Evolutionary conservation across 2,113 vertebrate genomes (phyloP).

Genomic region (Perca schrenkii): DNA sequence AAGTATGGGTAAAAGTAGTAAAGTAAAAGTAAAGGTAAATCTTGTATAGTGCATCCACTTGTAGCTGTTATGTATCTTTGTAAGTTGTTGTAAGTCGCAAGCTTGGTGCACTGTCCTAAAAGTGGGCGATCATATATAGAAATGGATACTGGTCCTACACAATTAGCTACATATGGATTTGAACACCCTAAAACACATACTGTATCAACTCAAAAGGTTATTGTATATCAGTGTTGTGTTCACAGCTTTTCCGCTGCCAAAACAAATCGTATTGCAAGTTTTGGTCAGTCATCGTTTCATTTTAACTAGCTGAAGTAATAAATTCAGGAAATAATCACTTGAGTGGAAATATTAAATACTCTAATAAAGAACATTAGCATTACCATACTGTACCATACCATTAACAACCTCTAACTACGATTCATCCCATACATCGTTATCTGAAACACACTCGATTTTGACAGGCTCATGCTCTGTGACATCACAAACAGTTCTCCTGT

Average conservation of each 20-base stretch:
- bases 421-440: conserved; percentile 1
- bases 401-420: neutral
- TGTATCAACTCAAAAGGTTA: neutral
- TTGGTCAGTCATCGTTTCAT: no score
- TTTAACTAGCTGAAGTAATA: neutral
- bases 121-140: no score
- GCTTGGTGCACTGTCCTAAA: neutral
- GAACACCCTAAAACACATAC: neutral
- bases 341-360: neutral
- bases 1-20: no score
- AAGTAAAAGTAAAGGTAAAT: no score
- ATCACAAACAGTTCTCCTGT: conserved; percentile 3
- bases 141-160: neutral
- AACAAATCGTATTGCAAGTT: no score
- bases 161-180: neutral
- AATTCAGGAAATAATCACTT: neutral
- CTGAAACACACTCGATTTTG: neutral
- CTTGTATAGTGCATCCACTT: no score
- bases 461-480: neutral
- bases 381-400: neutral
- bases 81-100: no score
- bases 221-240: neutral
- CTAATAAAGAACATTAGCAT: neutral
- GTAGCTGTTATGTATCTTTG: no score
- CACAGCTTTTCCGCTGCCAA: no score